These are phyloP conservation scores for Parapsyche elsis DNA, from an alignment of 1,140 invertebrate species.

Conservation along the genomic window DNA sequence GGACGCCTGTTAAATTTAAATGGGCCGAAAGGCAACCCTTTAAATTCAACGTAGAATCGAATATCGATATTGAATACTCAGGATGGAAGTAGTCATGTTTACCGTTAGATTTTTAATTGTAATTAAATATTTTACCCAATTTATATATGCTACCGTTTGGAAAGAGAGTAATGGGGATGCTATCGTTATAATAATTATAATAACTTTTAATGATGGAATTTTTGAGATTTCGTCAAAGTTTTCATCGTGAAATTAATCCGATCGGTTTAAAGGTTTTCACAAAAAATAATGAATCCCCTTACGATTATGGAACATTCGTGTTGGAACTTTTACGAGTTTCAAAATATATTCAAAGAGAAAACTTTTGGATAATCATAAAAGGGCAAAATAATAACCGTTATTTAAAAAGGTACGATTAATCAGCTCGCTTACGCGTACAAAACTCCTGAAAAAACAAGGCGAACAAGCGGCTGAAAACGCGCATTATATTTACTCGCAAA, in stretches of 20 bases:
- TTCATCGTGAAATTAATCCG: slow-evolving; percentile 51
- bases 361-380: slow-evolving; percentile 7
- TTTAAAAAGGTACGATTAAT: background rate
- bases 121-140: background rate
- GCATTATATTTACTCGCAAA: slow-evolving; percentile 8
- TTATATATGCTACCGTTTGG: background rate
- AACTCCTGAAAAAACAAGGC: background rate
- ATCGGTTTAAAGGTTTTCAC: slow-evolving; percentile 39
- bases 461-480: background rate
- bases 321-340: slow-evolving; percentile 40
- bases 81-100: too few species aligned
- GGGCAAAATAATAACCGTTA: slow-evolving; percentile 2
- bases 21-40: background rate
- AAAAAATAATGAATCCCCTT: slow-evolving; percentile 52
- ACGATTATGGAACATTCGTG: slow-evolving; percentile 54
- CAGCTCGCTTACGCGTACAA: background rate
- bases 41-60: background rate
- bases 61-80: too few species aligned
- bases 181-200: slow-evolving; percentile 46
- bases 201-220: slow-evolving; percentile 53
- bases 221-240: slow-evolving; percentile 51
- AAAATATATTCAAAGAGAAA: slow-evolving; percentile 35
- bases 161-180: slow-evolving; percentile 41
- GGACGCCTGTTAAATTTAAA: background rate
- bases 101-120: too few species aligned